Evolutionary conservation across 2,888 invertebrate species (phyloP), one percentile per base, ranked within the genome.

Genomic region (Agonopterix subpropinquella): DNA sequence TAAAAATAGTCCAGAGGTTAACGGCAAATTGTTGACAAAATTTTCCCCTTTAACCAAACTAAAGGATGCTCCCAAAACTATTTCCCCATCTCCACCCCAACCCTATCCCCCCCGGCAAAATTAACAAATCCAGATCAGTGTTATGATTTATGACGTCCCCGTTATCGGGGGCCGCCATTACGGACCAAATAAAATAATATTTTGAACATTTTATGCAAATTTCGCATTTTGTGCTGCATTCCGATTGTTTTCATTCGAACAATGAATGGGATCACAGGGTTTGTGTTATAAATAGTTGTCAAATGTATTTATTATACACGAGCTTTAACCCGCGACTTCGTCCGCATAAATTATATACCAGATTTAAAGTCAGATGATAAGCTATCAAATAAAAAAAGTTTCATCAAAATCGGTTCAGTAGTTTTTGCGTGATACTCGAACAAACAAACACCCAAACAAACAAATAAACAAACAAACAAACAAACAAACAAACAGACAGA

Each of bases 51-150:
- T 18, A 18, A 28, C 28, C 28, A 7, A 28, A 28, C 28, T 28
- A 28, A 28, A 28, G 28, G 28, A 5, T 28, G 28, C 28, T 28
- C 28, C 39, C 39, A 39, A 39, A 39, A 39, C 39, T 39, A n/a
- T 39, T n/a, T 39, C 28, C 39, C 39, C n/a, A 39, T 39, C 39
- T 53, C 53, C 55, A 75, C 74, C 77, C 76, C 71, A 69, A 65
- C 53, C 52, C 47, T 48, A 13, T 52, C 47, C 57, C 55, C 55
- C 58, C 60, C 58, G 64, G 63, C 70, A 55, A 73, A 73, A 80
- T 81, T 81, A 82, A 83, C 83, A 77, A 80, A 81, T 77, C 78
- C 78, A 77, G 73, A 80, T 79, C 75, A 74, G 69, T 65, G 70
- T 70, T 79, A 82, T 87, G 85, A 86, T 83, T 84, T 85, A 84